These are phyloP conservation scores for Guaruba guarouba DNA, from an alignment of 2,113 vertebrate species.

Conservation along the genomic window DNA sequence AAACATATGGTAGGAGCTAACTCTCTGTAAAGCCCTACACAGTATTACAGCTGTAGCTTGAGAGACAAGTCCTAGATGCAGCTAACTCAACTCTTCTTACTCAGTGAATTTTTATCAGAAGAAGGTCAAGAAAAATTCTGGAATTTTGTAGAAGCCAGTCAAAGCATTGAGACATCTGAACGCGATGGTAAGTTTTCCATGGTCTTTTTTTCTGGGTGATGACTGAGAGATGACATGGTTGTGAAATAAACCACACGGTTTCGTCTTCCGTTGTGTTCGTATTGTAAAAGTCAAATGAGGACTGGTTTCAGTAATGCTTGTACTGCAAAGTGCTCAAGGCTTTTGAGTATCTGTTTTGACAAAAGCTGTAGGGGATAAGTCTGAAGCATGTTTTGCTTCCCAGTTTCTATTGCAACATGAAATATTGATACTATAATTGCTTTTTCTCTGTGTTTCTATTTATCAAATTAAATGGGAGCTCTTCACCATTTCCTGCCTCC, in stretches of 20 bases:
- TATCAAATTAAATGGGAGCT: not conserved
- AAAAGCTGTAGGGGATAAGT: not conserved
- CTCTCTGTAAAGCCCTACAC: not conserved
- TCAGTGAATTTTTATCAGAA: slow-evolving; percentile 96
- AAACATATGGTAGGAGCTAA: not conserved
- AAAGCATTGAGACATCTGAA: slow-evolving; percentile 80
- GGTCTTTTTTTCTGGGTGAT: not conserved
- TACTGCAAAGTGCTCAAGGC: not conserved
- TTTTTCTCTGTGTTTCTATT: not conserved
- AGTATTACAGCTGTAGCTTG: not conserved
- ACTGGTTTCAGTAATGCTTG: not conserved
- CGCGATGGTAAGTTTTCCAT: slow-evolving; percentile 80
- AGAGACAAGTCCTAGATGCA: not conserved
- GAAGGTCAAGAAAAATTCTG: slow-evolving; percentile 95
- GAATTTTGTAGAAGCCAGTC: slow-evolving; percentile 91
- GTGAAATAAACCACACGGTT: not conserved
- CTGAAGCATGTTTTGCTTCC: not conserved
- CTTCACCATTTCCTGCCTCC: not conserved
- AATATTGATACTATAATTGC: not conserved
- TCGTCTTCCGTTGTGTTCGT: not conserved
- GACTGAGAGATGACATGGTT: not conserved
- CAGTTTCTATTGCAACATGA: not conserved
- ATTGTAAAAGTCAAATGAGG: not conserved
- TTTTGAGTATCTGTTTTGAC: not conserved
- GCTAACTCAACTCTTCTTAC: not conserved